Percentiles rank a stretch among this genome's conserved stretches.
Conservation (phyloP, 1,140 invertebrate species). For the Drosophila lini region DNA sequence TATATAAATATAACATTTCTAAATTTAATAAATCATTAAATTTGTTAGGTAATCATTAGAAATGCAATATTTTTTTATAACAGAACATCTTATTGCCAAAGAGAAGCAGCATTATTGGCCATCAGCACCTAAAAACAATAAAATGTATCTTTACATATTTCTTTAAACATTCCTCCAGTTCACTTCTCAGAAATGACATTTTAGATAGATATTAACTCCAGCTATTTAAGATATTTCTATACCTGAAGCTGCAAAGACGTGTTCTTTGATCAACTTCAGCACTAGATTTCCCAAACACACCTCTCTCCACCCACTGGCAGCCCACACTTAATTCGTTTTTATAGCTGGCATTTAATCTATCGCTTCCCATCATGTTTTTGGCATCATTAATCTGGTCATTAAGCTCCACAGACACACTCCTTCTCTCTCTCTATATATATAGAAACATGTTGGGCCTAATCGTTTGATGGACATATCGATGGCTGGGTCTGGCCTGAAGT, state of each 20-base stretch:
- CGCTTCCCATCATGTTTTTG: constrained; percentile 57
- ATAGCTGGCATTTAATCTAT: constrained; percentile 51
- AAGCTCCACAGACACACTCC: constrained; percentile 32
- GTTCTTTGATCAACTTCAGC: constrained; percentile 6
- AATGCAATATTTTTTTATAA: not conserved
- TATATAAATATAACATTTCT: not conserved
- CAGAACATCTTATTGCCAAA: not conserved
- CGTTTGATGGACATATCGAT: constrained; percentile 62
- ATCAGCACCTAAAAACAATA: not conserved
- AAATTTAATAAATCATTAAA: not conserved
- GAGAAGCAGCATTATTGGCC: not conserved
- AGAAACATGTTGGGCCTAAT: constrained; percentile 44
- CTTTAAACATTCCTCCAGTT: not conserved
- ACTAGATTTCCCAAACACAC: constrained; percentile 1
- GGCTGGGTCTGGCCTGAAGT: constrained; percentile 1
- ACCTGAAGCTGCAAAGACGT: constrained; percentile 3
- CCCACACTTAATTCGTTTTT: constrained; percentile 37
- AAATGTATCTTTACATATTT: not conserved
- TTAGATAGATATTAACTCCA: not conserved
- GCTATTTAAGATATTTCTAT: constrained; percentile 21
- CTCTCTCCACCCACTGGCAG: not conserved
- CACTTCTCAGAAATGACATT: constrained; percentile 8
- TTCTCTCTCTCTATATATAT: not conserved
- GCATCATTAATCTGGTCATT: constrained; percentile 59
- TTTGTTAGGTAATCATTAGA: not conserved